A percentile compares a stretch with the other conserved stretches of the same genome.
These are phyloP conservation scores for Fragum sueziense DNA, from an alignment of 2,888 invertebrate species.

Conservation along the genomic window DNA sequence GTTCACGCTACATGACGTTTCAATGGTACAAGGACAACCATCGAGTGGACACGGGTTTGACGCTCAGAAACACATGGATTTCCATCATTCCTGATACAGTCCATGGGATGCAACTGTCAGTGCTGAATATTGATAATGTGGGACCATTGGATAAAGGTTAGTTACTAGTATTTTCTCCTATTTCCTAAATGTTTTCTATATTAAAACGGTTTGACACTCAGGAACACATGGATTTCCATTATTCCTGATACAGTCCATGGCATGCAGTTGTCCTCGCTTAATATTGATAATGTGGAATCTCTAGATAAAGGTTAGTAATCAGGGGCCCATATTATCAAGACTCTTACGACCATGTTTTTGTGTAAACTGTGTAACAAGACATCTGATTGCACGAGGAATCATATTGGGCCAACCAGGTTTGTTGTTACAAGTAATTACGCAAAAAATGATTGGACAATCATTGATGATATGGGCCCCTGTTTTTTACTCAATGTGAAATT, in stretches of 20 bases:
- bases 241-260: slow-evolving; percentile 67
- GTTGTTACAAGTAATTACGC: too few relatives aligned
- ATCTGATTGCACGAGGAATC: too few relatives aligned
- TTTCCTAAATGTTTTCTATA: too few relatives aligned
- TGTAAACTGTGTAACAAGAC: too few relatives aligned
- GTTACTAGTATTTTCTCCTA: too few relatives aligned
- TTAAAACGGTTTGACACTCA: slow-evolving; percentile 62
- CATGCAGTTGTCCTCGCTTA: slow-evolving; percentile 70
- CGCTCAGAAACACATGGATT: slow-evolving; percentile 68
- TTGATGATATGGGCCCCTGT: too few relatives aligned
- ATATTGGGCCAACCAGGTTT: too few relatives aligned
- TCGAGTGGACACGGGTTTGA: slow-evolving; percentile 61
- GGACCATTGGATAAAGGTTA: slow-evolving; percentile 73
- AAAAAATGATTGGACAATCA: too few relatives aligned
- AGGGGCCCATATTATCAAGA: too few relatives aligned
- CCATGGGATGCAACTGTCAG: slow-evolving; percentile 69
- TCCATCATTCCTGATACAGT: slow-evolving; percentile 65
- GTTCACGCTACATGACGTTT: slow-evolving; percentile 66
- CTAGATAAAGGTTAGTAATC: slow-evolving; percentile 75
- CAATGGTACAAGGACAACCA: slow-evolving; percentile 70
- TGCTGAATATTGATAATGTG: slow-evolving; percentile 73
- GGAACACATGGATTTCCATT: slow-evolving; percentile 68
- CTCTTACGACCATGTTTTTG: too few relatives aligned
- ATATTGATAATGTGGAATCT: slow-evolving; percentile 71
- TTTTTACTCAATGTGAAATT: too few relatives aligned